Evolutionary conservation across 2,888 invertebrate genomes (phyloP).

Genomic region (Protodeltote pygarga): DNA sequence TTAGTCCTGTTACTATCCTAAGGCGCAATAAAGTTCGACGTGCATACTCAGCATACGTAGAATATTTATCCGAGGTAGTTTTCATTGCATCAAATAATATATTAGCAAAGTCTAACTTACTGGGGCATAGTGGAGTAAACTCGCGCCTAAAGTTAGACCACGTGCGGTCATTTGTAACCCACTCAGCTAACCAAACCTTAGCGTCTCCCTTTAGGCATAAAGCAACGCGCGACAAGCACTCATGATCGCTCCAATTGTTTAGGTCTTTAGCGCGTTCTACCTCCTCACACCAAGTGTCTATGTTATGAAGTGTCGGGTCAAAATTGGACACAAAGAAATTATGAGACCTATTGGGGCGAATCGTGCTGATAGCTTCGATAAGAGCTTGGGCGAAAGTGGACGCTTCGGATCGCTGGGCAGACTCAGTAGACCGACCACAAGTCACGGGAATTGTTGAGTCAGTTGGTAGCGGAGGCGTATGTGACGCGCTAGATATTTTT

Average conservation of each 20-base stretch:
- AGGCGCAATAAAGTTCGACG: conserved; percentile 43
- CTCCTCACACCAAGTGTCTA: conserved; percentile 44
- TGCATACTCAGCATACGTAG: conserved; percentile 50
- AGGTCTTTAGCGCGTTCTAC: conserved; percentile 37
- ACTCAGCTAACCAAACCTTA: conserved; percentile 41
- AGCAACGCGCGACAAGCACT: conserved; percentile 16
- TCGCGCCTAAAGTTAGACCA: conserved; percentile 18
- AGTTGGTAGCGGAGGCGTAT: too few relatives aligned
- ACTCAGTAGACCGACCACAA: neutral
- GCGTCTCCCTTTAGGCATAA: conserved; percentile 17
- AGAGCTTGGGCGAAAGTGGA: conserved; percentile 11
- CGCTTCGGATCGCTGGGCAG: neutral
- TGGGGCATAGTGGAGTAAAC: conserved; percentile 13
- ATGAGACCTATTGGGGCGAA: conserved; percentile 5
- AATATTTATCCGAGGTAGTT: conserved; percentile 36
- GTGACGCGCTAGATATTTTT: too few relatives aligned
- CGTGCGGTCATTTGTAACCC: conserved; percentile 40
- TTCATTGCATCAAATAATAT: conserved; percentile 11
- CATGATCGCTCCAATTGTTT: conserved; percentile 23
- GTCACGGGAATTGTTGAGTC: too few relatives aligned
- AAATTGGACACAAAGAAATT: conserved; percentile 30
- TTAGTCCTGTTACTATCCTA: conserved; percentile 39
- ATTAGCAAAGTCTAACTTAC: conserved; percentile 16
- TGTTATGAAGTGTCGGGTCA: conserved; percentile 38
- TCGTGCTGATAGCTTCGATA: conserved; percentile 3